These are phyloP conservation scores for Andrena camellia DNA, from an alignment of 2,888 invertebrate genomes.

Conservation along the genomic window DNA sequence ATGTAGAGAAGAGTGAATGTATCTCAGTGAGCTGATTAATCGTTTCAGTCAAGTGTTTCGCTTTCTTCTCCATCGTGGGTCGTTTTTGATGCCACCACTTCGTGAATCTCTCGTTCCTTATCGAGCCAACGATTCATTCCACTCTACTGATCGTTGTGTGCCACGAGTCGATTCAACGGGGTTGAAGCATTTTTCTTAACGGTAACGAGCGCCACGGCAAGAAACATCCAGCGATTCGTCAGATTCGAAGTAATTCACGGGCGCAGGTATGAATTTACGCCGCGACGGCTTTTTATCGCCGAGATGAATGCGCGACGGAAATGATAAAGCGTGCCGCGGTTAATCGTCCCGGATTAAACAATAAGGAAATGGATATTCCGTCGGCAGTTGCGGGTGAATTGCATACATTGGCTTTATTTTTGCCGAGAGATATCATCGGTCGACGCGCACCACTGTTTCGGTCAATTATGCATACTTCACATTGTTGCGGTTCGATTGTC, in stretches of 20 bases:
- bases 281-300: constrained; percentile 29
- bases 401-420: constrained; percentile 33
- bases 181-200: background rate
- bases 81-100: constrained; percentile 1
- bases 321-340: constrained; percentile 41
- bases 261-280: constrained; percentile 28
- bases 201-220: background rate
- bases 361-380: constrained; percentile 43
- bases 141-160: background rate
- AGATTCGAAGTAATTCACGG: background rate
- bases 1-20: background rate
- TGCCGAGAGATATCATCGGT: constrained; percentile 31
- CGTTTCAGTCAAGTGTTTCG: background rate
- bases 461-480: constrained; percentile 38
- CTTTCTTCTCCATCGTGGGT: background rate
- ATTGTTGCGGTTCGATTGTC: constrained; percentile 9
- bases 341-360: constrained; percentile 47
- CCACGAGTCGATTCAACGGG: background rate
- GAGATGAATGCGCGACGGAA: constrained; percentile 37
- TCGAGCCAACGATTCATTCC: background rate
- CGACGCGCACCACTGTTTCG: constrained; percentile 3
- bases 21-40: constrained; percentile 23
- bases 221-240: constrained; percentile 23
- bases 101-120: background rate
- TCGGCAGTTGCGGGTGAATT: constrained; percentile 40